Conservation (phyloP, 1,140 invertebrate species). For the Ectropis grisescens region DNA sequence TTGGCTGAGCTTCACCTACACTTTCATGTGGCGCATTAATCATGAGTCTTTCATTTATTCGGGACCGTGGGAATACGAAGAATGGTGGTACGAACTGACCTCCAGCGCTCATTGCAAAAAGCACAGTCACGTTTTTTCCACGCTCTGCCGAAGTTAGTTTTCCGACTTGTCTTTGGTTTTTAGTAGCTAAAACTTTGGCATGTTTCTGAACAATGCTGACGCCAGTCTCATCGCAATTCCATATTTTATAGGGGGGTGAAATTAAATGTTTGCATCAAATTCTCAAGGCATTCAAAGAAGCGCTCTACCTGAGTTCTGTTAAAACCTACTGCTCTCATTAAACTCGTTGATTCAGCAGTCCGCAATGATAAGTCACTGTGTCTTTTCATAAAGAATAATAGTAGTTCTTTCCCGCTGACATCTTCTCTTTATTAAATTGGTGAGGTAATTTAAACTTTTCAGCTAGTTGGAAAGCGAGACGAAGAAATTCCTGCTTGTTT, state of each 20-base stretch:
- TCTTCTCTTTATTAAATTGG: conserved; percentile 13
- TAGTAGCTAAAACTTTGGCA: conserved; percentile 47
- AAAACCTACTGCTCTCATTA: conserved; percentile 28
- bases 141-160: conserved; percentile 58
- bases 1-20: conserved; percentile 22
- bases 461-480: conserved; percentile 13
- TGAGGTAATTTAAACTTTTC: conserved; percentile 13
- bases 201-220: conserved; percentile 52
- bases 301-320: not conserved
- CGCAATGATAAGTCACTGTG: conserved; percentile 44
- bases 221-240: conserved; percentile 61
- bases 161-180: conserved; percentile 56
- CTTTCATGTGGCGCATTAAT: conserved; percentile 44
- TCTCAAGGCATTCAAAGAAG: no score
- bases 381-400: conserved; percentile 42
- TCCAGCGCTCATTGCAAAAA: conserved; percentile 37
- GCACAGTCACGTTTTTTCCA: conserved; percentile 55
- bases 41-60: conserved; percentile 34
- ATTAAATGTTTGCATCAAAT: conserved; percentile 25
- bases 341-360: conserved; percentile 47
- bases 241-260: conserved; percentile 41
- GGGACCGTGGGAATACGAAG: no score
- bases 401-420: conserved; percentile 47
- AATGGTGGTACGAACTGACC: conserved; percentile 52
- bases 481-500: conserved; percentile 13